These are phyloP conservation scores for Drosophila helvetica DNA, from an alignment of 2,888 invertebrate genomes.

Conservation along the genomic window DNA sequence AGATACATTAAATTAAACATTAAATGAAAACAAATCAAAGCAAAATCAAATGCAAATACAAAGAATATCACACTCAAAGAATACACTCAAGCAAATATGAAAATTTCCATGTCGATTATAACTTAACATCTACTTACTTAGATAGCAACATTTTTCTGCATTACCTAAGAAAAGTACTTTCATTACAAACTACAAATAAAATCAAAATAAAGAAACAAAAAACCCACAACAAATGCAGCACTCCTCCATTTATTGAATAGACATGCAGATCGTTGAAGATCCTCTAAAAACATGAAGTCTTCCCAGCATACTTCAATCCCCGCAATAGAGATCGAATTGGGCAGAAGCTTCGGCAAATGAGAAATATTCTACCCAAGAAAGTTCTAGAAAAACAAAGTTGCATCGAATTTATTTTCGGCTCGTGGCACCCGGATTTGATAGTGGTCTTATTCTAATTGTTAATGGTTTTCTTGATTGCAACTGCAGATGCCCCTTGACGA, in stretches of 20 bases:
- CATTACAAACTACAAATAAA: constrained; percentile 34
- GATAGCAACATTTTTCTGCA: constrained; percentile 76
- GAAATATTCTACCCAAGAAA: constrained; percentile 65
- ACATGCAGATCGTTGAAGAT: constrained; percentile 23
- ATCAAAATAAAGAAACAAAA: constrained; percentile 16
- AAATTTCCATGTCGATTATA: constrained; percentile 73
- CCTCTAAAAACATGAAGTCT: background rate
- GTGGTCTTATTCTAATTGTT: no score
- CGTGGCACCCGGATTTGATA: background rate
- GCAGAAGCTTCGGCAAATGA: constrained; percentile 62
- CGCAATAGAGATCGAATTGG: constrained; percentile 64
- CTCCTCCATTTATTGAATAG: background rate
- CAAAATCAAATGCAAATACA: constrained; percentile 13
- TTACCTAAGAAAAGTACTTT: constrained; percentile 41
- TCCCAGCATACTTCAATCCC: background rate
- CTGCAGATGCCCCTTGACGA: constrained; percentile 2
- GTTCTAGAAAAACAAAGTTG: constrained; percentile 44
- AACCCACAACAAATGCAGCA: constrained; percentile 56
- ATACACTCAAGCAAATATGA: constrained; percentile 34
- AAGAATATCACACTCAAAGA: constrained; percentile 29
- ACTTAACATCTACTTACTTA: constrained; percentile 63
- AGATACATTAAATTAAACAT: constrained; percentile 52
- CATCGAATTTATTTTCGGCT: constrained; percentile 4
- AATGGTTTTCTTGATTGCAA: constrained; percentile 1
- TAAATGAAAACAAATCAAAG: constrained; percentile 27